A percentile compares a stretch with the other conserved stretches of the same genome.
Conservation (phyloP, 64 coral and sea anemone species). For the Astreopora myriophthalma region DNA sequence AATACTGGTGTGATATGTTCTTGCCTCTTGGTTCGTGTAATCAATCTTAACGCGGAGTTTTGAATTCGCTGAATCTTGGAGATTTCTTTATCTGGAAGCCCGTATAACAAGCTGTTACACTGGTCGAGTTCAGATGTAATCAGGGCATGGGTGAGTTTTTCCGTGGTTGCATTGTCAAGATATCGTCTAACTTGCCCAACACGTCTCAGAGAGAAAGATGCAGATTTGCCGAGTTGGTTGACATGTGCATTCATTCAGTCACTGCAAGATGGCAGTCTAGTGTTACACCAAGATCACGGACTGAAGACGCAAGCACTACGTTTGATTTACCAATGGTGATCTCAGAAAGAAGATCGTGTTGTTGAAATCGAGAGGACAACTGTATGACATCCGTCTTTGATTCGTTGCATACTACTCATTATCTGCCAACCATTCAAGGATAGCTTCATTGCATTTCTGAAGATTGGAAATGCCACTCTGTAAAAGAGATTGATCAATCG, state of each 20-base stretch:
- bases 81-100: background rate
- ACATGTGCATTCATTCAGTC: constrained; percentile 3
- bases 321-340: constrained; percentile 17
- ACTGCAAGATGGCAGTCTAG: background rate
- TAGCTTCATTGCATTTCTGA: too few relatives aligned
- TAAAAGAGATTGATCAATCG: background rate
- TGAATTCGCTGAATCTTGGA: background rate
- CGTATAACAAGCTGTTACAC: background rate
- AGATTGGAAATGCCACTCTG: background rate
- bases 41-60: background rate
- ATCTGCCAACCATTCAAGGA: too few relatives aligned
- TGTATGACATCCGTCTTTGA: background rate
- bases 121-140: background rate
- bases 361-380: background rate
- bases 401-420: too few relatives aligned
- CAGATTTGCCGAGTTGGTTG: constrained; percentile 7
- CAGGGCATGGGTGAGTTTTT: constrained; percentile 19
- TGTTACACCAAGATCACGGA: constrained; percentile 37
- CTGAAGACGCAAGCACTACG: constrained; percentile 16
- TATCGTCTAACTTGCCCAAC: constrained; percentile 37
- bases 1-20: background rate
- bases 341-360: background rate
- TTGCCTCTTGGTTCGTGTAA: background rate
- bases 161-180: background rate
- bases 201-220: constrained; percentile 20